Base-by-base conservation (phyloP, 64 coral and sea anemone species). In the Hydrozoanthus tunicans region DNA sequence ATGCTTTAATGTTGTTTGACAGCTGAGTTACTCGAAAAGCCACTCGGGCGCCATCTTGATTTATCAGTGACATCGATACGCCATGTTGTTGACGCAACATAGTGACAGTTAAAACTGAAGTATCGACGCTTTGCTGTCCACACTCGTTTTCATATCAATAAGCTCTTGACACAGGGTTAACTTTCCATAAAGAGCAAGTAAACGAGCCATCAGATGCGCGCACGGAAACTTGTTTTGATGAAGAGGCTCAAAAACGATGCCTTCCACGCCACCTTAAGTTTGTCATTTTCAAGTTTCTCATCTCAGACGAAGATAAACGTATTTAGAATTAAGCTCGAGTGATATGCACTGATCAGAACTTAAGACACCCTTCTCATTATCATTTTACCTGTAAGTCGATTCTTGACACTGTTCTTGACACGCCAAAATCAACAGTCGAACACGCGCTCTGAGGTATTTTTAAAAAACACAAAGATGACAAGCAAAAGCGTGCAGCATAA, bases 11-110 rank as follows among this genome's bases (percentile, higher is more conserved):
- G 25, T 59, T 73, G 24, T 23, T 64, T 88, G 69, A 74, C 68
- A 73, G 17, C 57, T 88, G 69, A 88, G 53, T 56, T 75, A 27
- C 70, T 73, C 51, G 84, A 88, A 73, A 75, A 70, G 64, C 66
- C 82, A 71, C 82, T 86, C 82, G 64, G 32, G 82, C 55, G 84
- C 69, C 84, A 73, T 88, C 84, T 88, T 88, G 57, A 88, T 58
- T 74, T 73, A 75, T 88, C 69, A 73, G 23, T 53, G 84, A 60
- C 74, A 73, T 51, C 23, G 84, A 88, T 88, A 88, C 68, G 55
- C 54, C 10, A 88, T 51, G 84, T 51, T 88, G 84, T 88, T 88
- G 69, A 88, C 84, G 53, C 69, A 55, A 56, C 74, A 58, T 88
- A 88, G 69, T 73, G 68, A 88, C 69, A 70, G 84, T 74, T 88